Evolutionary conservation across 2,888 invertebrate genomes (phyloP), one percentile per base, ranked within the genome.

Genomic region (Ichneumon xanthorius): DNA sequence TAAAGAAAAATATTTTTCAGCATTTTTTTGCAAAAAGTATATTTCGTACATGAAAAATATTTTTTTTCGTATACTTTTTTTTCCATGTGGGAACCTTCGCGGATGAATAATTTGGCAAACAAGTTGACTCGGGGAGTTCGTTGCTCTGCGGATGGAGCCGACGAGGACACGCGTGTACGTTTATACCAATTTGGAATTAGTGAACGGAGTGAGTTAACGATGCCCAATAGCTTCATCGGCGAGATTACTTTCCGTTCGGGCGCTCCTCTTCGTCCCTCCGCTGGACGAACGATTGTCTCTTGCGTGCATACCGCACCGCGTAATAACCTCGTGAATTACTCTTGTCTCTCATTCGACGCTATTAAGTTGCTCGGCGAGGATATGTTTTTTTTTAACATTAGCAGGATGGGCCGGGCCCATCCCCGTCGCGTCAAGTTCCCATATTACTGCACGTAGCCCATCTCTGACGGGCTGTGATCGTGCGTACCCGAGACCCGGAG

Each of bases 341-440:
- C 70, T 48, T 37, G 40, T 80, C 85, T 88, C 84, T 79, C 82
- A 87, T 88, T 87, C 85, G 80, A 84, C 71, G 86, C 88, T 82
- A 87, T 87, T 88, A 89, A 88, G 88, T 88, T 86, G 85, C 87
- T 61, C 71, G 80, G 26, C 67, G 77, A 84, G 80, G 76, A 79
- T 30, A 2, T 26, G 11, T 33, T 61, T 33, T 70, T 88, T 89
- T 87, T 86, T 78, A 81, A 81, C 89, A 85, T 88, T 84, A 87
- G 86, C 88, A 89, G 88, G 87, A 89, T 88, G 88, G 89, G 90
- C 81, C 88, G 89, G 89, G 89, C 88, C 81, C 26, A 81, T 53
- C 70, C 19, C 65, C 68, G 79, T 87, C 87, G 88, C 89, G 83
- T 84, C 71, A 85, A 87, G 87, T 88, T 89, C 88, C 88, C 88